Conservation (phyloP, 2,888 invertebrate genomes). For the Rhagonycha fulva region DNA sequence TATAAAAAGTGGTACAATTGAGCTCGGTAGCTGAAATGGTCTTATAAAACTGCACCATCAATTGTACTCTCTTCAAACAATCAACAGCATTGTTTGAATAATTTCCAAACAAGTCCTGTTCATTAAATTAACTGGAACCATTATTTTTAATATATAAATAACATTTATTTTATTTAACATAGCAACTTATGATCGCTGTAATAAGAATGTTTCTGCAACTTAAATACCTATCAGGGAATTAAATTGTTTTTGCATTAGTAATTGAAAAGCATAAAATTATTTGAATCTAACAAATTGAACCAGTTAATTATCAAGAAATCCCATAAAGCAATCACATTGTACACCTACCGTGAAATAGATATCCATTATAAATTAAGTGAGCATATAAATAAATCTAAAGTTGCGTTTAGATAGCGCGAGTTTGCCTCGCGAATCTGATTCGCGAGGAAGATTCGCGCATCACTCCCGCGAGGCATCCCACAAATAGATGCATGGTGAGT, state of each 20-base stretch:
- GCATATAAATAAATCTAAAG: not conserved
- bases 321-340: not conserved
- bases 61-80: slow-evolving; percentile 25
- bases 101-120: slow-evolving; percentile 15
- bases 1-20: slow-evolving; percentile 32
- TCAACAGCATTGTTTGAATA: slow-evolving; percentile 28
- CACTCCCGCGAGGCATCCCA: too few relatives aligned
- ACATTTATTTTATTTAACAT: not conserved
- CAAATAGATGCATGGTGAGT: too few relatives aligned
- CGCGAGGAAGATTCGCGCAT: too few relatives aligned
- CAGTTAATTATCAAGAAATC: not conserved
- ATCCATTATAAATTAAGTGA: slow-evolving; percentile 1
- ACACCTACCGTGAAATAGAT: slow-evolving; percentile 1
- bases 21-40: slow-evolving; percentile 26
- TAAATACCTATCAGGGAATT: slow-evolving; percentile 2
- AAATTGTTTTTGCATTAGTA: slow-evolving; percentile 7
- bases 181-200: not conserved
- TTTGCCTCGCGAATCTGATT: too few relatives aligned
- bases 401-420: too few relatives aligned
- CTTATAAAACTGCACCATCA: slow-evolving; percentile 32
- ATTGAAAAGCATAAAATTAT: slow-evolving; percentile 8
- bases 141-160: slow-evolving; percentile 4
- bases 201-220: slow-evolving; percentile 3
- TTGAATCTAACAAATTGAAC: slow-evolving; percentile 11
- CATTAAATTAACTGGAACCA: slow-evolving; percentile 11